Base-by-base conservation (phyloP, 1,140 invertebrate genomes). In the Scaptomyza hsui region DNA sequence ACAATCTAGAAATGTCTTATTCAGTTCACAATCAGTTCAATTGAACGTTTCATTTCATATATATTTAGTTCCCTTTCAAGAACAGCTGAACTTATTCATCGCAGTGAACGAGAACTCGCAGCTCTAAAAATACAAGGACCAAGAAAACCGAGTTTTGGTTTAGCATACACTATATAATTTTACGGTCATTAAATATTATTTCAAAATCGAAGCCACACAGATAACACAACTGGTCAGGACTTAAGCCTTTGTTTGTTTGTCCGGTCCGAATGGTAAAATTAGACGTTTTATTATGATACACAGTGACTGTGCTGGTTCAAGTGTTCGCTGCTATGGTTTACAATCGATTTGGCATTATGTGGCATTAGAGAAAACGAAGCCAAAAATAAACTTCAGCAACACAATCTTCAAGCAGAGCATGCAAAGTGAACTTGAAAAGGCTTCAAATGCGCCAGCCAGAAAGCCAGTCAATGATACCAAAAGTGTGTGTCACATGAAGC, bases 181-280 rank as follows among this genome's bases (percentile, higher is more conserved):
- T 82, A 88, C 83, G 83, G 82, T 67, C 83, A 88, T 88, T 88
- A 89, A 78, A 74, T 88, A 83, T 88, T 89, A 88, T 88, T 89
- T 88, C 52, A 76, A 82, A 89, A 82, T 88, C 83, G 67, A 78
- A 70, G 57, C 45, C 52, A 60, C 55, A 67, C 53, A 67, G 51
- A 51, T 63, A 57, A 51, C 21, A 59, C 59, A 52, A 52, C 45
- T 10, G 42, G 44, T 15, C 29, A 53, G 39, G 48, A 48, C 56
- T 53, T 77, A 78, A 82, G 78, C 74, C 67, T 72, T 67, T 73
- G 64, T 60, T 51, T 21, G 67, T 56, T 65, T 82, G 79, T 85
- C 81, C 82, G 67, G 77, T n/a, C n/a, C 55, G 39, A 55, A 82
- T 78, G 75, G 71, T 78, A 29, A 82, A 88, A 88, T 88, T 88